Evolutionary conservation across 1,140 invertebrate species (phyloP).

Genomic region (Apocrypta bakeri): DNA sequence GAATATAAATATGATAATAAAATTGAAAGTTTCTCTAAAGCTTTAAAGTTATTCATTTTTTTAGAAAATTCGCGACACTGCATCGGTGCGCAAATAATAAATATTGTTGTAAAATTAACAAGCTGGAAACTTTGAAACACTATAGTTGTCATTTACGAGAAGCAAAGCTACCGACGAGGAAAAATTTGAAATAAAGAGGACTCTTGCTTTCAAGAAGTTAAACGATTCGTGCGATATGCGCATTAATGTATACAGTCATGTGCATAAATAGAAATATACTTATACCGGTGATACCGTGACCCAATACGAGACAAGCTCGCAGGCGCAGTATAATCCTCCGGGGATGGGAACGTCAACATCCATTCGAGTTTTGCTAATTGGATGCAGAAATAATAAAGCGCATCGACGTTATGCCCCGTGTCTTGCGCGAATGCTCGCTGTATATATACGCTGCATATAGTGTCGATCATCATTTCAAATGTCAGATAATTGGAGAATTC

Average conservation of each 20-base stretch:
- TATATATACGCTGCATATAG: neutral
- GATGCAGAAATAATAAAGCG: slow-evolving; percentile 52
- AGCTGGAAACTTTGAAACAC: neutral
- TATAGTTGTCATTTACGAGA: no score
- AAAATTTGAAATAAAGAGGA: neutral
- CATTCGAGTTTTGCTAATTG: slow-evolving; percentile 54
- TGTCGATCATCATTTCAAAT: no score
- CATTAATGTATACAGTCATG: no score
- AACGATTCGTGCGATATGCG: neutral
- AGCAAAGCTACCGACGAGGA: neutral
- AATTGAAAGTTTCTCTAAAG: no score
- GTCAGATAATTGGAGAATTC: no score
- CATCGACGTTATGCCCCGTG: neutral
- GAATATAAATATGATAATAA: no score
- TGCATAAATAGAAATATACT: neutral
- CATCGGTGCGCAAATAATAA: no score
- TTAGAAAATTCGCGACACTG: no score
- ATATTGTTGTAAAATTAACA: no score
- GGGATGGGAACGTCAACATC: slow-evolving; percentile 38
- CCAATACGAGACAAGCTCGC: slow-evolving; percentile 44
- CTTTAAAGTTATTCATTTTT: no score
- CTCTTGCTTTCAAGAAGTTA: neutral
- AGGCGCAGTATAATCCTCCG: slow-evolving; percentile 14
- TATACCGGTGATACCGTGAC: slow-evolving; percentile 27
- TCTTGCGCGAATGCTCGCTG: no score